Evolutionary conservation across 1,140 invertebrate species (phyloP).

Genomic region (Bactericera cockerelli): DNA sequence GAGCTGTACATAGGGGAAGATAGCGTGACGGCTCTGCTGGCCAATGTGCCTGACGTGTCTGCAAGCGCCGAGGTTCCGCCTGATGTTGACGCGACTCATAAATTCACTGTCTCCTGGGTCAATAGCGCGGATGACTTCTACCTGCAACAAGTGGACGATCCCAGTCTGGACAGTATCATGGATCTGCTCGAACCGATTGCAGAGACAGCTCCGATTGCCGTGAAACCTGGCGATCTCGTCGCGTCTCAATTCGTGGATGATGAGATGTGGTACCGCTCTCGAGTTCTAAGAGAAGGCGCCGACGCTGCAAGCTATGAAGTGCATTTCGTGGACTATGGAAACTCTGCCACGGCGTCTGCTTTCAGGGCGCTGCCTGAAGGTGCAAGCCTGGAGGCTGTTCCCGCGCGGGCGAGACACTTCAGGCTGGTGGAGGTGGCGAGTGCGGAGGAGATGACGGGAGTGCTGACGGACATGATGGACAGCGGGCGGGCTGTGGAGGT

Average conservation of each 20-base stretch:
- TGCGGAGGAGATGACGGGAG: background rate
- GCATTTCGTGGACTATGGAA: constrained; percentile 42
- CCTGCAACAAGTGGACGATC: constrained; percentile 2
- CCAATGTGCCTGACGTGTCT: background rate
- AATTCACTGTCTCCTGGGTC: background rate
- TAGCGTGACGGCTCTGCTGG: background rate
- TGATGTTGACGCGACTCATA: too few species aligned
- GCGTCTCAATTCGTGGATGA: constrained; percentile 47
- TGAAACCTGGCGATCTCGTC: constrained; percentile 33
- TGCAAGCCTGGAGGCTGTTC: constrained; percentile 22
- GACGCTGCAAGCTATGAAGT: constrained; percentile 26
- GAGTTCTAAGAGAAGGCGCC: constrained; percentile 37
- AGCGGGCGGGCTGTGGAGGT: background rate
- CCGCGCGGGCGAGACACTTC: constrained; percentile 30
- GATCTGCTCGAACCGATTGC: background rate
- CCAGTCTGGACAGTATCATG: background rate
- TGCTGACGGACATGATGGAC: background rate
- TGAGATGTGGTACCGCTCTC: constrained; percentile 45
- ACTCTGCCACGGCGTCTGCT: constrained; percentile 27
- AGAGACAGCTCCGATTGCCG: background rate
- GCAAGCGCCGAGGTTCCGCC: too few species aligned
- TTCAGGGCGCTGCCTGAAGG: constrained; percentile 30
- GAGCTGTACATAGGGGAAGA: background rate
- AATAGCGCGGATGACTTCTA: constrained; percentile 3
- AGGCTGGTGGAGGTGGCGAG: background rate